phyloP scores from a whole-genome alignment of 1,140 invertebrate genomes.

The Xylocopa sonorina region DNA sequence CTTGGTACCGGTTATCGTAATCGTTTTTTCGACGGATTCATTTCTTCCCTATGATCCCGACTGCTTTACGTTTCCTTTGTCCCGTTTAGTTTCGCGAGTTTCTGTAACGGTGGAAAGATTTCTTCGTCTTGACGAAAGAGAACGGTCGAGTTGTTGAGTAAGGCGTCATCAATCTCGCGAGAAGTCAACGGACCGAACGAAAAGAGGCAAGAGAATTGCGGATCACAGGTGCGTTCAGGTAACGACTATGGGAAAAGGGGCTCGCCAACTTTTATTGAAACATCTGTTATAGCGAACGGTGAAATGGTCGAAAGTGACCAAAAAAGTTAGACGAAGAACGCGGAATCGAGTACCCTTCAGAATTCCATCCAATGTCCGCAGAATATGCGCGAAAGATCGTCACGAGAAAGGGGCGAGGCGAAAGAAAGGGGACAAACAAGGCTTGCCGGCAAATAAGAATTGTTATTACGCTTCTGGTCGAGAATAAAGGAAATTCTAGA shows the following conservation, averaged over 20 bases:
- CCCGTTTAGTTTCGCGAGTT: neutral
- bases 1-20: constrained; percentile 39
- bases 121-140: neutral
- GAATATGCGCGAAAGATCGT: constrained; percentile 17
- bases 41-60: neutral
- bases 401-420: neutral
- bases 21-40: constrained; percentile 45
- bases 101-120: neutral
- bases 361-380: constrained; percentile 25
- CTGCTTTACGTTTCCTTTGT: neutral
- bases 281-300: constrained; percentile 15
- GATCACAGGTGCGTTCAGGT: constrained; percentile 52
- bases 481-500: constrained; percentile 19
- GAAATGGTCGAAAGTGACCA: constrained; percentile 43
- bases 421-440: constrained; percentile 35
- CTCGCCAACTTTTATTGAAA: constrained; percentile 59
- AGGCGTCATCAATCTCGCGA: constrained; percentile 46
- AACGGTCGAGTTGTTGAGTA: too few relatives aligned
- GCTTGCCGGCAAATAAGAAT: constrained; percentile 54
- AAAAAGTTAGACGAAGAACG: constrained; percentile 44
- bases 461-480: constrained; percentile 52
- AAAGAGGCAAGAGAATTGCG: constrained; percentile 1
- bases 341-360: constrained; percentile 35
- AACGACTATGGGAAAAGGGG: constrained; percentile 23
- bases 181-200: neutral